Conservation (phyloP, 2,888 invertebrate genomes). For the Coleophora flavipennella region DNA sequence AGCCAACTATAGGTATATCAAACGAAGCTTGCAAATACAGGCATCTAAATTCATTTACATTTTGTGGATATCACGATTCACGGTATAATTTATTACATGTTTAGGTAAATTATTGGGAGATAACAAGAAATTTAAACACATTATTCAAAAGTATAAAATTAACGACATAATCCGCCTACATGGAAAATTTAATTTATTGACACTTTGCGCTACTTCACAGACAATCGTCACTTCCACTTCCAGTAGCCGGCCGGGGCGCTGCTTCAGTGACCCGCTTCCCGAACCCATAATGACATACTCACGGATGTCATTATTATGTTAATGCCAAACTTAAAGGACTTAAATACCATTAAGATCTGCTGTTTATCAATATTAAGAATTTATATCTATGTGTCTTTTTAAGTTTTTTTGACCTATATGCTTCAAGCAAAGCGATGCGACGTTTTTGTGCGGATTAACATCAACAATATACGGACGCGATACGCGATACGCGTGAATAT, state of each 20-base stretch:
- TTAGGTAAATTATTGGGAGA: neutral
- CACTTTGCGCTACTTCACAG: slow-evolving; percentile 23
- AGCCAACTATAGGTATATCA: slow-evolving; percentile 9
- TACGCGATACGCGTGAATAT: too few species aligned
- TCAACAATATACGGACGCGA: too few species aligned
- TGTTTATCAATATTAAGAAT: slow-evolving; percentile 51
- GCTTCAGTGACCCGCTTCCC: slow-evolving; percentile 29
- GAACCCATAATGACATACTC: slow-evolving; percentile 19
- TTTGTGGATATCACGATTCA: too few species aligned
- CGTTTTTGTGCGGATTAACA: slow-evolving; percentile 30
- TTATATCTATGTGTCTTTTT: slow-evolving; percentile 26
- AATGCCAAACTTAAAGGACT: slow-evolving; percentile 31
- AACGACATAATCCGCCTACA: slow-evolving; percentile 23
- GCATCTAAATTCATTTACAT: too few species aligned
- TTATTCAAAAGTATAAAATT: slow-evolving; percentile 1
- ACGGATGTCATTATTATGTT: slow-evolving; percentile 27
- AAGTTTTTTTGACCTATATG: slow-evolving; percentile 11
- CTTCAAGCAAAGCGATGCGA: too few species aligned
- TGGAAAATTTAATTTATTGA: slow-evolving; percentile 29
- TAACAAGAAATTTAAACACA: slow-evolving; percentile 1
- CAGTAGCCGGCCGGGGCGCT: slow-evolving; percentile 19
- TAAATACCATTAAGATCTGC: slow-evolving; percentile 30
- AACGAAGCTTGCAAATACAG: too few species aligned
- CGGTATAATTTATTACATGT: too few species aligned
- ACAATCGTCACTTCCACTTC: slow-evolving; percentile 22